phyloP scores from a whole-genome alignment of 2,113 vertebrate genomes.

The Oreochromis tanganicae region DNA sequence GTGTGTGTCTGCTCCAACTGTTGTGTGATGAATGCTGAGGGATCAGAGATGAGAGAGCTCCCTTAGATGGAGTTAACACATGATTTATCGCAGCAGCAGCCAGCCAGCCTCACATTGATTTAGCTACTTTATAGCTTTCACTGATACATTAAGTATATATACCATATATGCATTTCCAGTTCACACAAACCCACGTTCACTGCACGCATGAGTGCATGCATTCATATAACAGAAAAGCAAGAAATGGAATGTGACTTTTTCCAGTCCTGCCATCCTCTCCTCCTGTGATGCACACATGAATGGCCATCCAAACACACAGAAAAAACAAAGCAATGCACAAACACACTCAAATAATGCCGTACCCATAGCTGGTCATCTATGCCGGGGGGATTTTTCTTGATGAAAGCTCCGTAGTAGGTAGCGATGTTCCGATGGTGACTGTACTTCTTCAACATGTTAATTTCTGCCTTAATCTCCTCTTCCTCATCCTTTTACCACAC shows the following conservation, averaged over 20 bases:
- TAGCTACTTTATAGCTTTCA: neutral
- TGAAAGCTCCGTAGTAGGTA: slow-evolving; percentile 95
- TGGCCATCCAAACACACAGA: neutral
- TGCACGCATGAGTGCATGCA: neutral
- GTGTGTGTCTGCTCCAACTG: neutral
- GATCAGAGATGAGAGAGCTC: slow-evolving; percentile 25
- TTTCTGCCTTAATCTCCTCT: slow-evolving; percentile 97
- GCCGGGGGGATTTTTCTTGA: slow-evolving; percentile 94
- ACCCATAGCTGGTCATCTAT: slow-evolving; percentile 97
- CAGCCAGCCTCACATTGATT: neutral
- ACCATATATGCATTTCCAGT: neutral
- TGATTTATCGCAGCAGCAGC: slow-evolving; percentile 44
- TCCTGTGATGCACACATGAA: neutral
- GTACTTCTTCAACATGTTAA: slow-evolving; percentile 98
- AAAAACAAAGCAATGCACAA: neutral
- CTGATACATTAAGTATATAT: neutral
- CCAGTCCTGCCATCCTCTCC: neutral
- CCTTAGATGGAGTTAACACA: slow-evolving; percentile 26
- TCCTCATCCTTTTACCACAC: slow-evolving; percentile 77
- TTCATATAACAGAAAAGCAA: neutral
- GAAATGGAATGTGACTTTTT: neutral
- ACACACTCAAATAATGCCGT: neutral
- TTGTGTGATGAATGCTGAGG: slow-evolving; percentile 33
- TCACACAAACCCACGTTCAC: slow-evolving; percentile 39
- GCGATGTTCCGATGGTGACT: slow-evolving; percentile 96